phyloP scores from a whole-genome alignment of 2,888 invertebrate genomes.

The Thymelicus lineola region DNA sequence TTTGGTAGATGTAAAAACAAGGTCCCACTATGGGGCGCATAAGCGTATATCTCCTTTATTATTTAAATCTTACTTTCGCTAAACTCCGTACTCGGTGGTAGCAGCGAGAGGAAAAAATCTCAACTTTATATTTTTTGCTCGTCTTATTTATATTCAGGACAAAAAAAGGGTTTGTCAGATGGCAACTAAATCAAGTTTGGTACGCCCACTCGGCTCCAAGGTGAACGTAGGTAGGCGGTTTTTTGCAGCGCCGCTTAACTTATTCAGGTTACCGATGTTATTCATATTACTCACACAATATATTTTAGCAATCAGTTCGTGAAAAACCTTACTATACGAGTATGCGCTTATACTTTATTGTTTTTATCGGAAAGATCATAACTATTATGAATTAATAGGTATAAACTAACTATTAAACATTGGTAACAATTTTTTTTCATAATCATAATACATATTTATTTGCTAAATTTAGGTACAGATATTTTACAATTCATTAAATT shows the following conservation, averaged over 20 bases:
- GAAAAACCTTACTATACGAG: not conserved
- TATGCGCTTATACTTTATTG: not conserved
- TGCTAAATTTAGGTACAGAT: no score
- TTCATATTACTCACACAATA: slow-evolving; percentile 55
- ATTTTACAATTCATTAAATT: no score
- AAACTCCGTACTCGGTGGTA: slow-evolving; percentile 68
- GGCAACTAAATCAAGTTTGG: slow-evolving; percentile 80
- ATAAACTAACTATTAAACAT: no score
- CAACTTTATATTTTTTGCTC: slow-evolving; percentile 71
- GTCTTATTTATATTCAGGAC: slow-evolving; percentile 81
- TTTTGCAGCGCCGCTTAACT: slow-evolving; percentile 56
- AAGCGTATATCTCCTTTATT: slow-evolving; percentile 73
- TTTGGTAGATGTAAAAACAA: slow-evolving; percentile 59
- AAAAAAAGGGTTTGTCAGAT: slow-evolving; percentile 83
- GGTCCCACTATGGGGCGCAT: slow-evolving; percentile 60
- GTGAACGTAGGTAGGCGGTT: slow-evolving; percentile 73
- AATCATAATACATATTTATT: no score
- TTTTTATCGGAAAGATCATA: no score
- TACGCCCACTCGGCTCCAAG: slow-evolving; percentile 77
- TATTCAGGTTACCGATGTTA: slow-evolving; percentile 61
- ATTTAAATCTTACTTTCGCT: slow-evolving; percentile 79
- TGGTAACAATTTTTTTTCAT: no score
- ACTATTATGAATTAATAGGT: no score
- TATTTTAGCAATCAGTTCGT: slow-evolving; percentile 12
- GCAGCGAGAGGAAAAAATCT: slow-evolving; percentile 65